Percentiles rank a stretch among this genome's conserved stretches.
These are phyloP conservation scores for Azemiops feae DNA, from an alignment of 2,113 vertebrate species.

Conservation along the genomic window DNA sequence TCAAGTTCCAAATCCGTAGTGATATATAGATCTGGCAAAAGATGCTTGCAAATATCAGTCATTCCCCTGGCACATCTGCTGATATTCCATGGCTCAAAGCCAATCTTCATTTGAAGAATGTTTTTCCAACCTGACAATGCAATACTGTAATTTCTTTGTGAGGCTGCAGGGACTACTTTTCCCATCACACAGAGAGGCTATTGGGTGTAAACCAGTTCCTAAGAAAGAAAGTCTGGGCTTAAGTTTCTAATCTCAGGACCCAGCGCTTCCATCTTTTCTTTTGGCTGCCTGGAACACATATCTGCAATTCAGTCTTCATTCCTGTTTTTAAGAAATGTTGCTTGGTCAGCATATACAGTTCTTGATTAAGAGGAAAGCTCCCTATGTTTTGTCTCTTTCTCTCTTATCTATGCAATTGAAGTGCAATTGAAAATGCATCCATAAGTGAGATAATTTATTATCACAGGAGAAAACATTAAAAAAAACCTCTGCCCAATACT, in stretches of 20 bases:
- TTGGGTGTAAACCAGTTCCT: background rate
- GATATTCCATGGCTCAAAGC: slow-evolving; percentile 45
- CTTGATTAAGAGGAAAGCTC: background rate
- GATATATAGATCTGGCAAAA: slow-evolving; percentile 52
- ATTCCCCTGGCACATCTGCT: slow-evolving; percentile 59
- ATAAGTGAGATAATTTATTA: background rate
- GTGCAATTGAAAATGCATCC: background rate
- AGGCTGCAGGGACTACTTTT: slow-evolving; percentile 20
- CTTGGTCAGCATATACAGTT: accelerated
- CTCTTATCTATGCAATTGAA: background rate
- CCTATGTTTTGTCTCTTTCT: background rate
- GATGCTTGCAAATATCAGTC: slow-evolving; percentile 49
- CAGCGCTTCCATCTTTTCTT: background rate
- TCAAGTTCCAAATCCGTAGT: slow-evolving; percentile 33
- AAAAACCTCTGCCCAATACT: background rate
- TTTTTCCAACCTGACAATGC: slow-evolving; percentile 13
- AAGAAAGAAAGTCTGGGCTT: accelerated
- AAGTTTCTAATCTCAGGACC: background rate
- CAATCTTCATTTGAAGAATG: slow-evolving; percentile 57
- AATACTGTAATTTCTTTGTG: background rate
- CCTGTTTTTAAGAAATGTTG: background rate
- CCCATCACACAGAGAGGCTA: slow-evolving; percentile 8
- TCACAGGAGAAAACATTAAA: background rate
- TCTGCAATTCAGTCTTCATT: background rate
- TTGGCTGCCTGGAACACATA: background rate